Base-by-base conservation (phyloP, 2,888 invertebrate species). In the Gisinianus flammeolus region DNA sequence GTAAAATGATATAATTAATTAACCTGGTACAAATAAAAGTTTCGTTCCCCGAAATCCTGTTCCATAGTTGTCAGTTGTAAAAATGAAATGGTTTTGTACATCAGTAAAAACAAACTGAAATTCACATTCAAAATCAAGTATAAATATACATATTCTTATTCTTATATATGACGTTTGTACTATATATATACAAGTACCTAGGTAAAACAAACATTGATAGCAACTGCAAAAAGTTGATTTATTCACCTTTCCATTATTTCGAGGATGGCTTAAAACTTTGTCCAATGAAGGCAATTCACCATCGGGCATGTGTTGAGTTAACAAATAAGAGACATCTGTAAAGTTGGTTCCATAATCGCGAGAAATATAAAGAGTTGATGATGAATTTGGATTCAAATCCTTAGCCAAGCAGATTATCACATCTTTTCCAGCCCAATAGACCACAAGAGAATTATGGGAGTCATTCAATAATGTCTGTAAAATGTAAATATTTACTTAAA, bases 381-480 rank as follows among this genome's bases (percentile, higher is more conserved):
- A 90, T 26, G 85, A 82, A 44, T 83, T 85, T 12, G 90, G 90
- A 75, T 89, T 88, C 16, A 58, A 22, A 86, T 94, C 93, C 84
- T 92, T 90, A 1, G 95, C 94, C 81, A 96, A 88, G 85, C 95
- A 95, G 82, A 96, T 92, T 85, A 96, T 93, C 33, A 95, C 93
- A 87, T 94, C 91, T 87, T 94, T 93, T 31, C 96, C 95, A 16
- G 95, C 93, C 96, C 96, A 96, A 87, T 95, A 94, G 12, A 96
- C 94, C 91, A 96, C 93, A 85, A 96, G 88, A 86, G 95, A 94
- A 85, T 94, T 93, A 86, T 96, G 96, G 81, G 91, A 92, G 88
- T 96, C 95, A 88, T 95, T 93, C 28, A 96, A 89, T 78, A 90
- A 89, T 81, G 92, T 91, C 95, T 95, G 90, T 44, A 88, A 88